Percentiles rank a stretch among this genome's conserved stretches.
These are phyloP conservation scores for Ciconia maguari DNA, from an alignment of 2,113 vertebrate genomes.

Conservation along the genomic window DNA sequence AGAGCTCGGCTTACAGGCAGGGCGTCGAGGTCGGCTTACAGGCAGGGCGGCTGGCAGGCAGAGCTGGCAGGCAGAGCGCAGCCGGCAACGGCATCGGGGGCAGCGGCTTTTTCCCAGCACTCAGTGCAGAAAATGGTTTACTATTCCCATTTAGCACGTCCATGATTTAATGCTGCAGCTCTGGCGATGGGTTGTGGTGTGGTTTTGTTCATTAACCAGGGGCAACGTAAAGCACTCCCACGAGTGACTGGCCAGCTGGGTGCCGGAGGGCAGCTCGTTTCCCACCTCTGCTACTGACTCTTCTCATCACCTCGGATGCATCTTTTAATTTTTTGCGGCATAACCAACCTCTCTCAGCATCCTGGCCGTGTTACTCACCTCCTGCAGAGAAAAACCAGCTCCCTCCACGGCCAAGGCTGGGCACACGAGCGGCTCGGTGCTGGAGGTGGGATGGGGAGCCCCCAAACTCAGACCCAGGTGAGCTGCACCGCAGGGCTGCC, in stretches of 20 bases:
- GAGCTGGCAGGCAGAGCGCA: neutral
- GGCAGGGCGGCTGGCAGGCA: neutral
- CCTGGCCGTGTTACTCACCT: neutral
- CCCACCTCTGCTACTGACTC: neutral
- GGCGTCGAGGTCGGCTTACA: neutral
- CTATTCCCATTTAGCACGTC: neutral
- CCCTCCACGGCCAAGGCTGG: accelerated
- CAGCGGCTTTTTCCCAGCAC: neutral
- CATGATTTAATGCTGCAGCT: neutral
- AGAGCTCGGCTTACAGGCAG: neutral
- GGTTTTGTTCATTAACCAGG: neutral
- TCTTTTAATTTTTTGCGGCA: neutral
- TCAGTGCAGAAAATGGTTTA: neutral
- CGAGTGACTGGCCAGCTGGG: neutral
- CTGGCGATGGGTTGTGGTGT: neutral
- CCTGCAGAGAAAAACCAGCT: neutral
- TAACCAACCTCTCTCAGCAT: neutral
- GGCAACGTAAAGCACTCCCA: neutral
- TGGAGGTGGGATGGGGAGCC: neutral
- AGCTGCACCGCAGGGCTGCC: neutral
- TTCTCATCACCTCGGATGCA: neutral
- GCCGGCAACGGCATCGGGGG: accelerated
- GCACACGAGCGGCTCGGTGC: neutral
- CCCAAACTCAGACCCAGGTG: neutral
- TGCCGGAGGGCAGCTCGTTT: accelerated